Base-by-base conservation (phyloP, 2,797 vertebrate genomes). In the Lerista edwardsae region DNA sequence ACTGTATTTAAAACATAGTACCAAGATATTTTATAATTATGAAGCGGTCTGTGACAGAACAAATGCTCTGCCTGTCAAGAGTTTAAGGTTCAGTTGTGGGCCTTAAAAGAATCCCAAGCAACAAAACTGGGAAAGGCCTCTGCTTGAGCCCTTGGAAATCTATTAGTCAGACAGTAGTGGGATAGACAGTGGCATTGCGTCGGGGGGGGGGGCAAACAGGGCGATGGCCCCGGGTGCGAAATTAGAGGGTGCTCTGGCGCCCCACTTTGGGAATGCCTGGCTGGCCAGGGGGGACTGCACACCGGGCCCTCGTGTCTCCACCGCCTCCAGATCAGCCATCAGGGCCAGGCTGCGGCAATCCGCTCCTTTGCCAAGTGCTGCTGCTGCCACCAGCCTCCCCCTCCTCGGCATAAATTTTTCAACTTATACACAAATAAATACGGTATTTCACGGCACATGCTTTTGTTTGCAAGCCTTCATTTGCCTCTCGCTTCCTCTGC, bases 301-400 rank as follows among this genome's bases (percentile, higher is more conserved):
- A 59, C 31, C 71, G 68, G 82, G 82, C 69, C 51, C 83, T 19
- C 3, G 57, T 82, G 41, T 61, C n/a, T 59, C 89, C 57, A 69
- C 82, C 74, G 84, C 76, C 72, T 81, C 88, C 76, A 44, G 76
- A 82, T 83, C 88, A 62, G 68, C 85, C 90, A 86, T 69, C 88
- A 89, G 76, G 78, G 84, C 81, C 83, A 31, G 88, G 73, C 72
- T 74, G 79, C 90, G 71, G 77, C 83, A 51, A 82, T 75, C 77
- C 59, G 79, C 77, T 85, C 85, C 84, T 88, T 80, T 74, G 71
- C 62, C 73, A 31, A 81, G 77, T 57, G 79, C n/a, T n/a, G n/a
- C 71, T 80, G 89, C 84, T 86, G 85, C 87, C 83, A 65, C 81
- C 84, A 72, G 79, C 80, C 80, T 69, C 85, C 91, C 87, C 75